phyloP scores from a whole-genome alignment of 1,140 invertebrate genomes.

The Semibalanus balanoides region DNA sequence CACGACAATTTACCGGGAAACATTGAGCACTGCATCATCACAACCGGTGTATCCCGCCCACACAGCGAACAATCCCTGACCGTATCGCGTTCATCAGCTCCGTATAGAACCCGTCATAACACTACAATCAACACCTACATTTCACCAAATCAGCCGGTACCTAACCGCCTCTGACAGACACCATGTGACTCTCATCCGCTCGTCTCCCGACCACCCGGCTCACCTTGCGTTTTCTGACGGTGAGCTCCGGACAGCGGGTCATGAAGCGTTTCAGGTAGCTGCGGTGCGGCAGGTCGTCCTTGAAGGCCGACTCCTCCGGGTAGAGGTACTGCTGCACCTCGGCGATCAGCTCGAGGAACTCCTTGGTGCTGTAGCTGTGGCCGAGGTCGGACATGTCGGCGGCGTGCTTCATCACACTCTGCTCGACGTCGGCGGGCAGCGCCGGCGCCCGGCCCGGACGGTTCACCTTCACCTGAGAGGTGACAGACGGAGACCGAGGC shows the following conservation, averaged over 20 bases:
- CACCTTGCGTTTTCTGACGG: neutral
- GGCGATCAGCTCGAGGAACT: slow-evolving; percentile 4
- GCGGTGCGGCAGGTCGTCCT: slow-evolving; percentile 5
- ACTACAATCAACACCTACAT: too few species aligned
- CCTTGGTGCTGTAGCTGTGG: slow-evolving; percentile 1
- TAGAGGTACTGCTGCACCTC: slow-evolving; percentile 4
- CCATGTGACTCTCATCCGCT: too few species aligned
- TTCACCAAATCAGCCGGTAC: too few species aligned
- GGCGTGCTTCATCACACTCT: slow-evolving; percentile 2
- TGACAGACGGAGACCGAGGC: too few species aligned
- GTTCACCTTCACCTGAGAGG: neutral
- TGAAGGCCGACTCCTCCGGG: slow-evolving; percentile 5
- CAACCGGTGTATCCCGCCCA: too few species aligned
- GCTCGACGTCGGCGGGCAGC: slow-evolving; percentile 1
- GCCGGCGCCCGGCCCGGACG: slow-evolving; percentile 1
- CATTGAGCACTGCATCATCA: too few species aligned
- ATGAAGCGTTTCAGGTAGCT: slow-evolving; percentile 6
- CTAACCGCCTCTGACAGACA: too few species aligned
- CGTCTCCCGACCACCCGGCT: neutral
- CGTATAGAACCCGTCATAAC: too few species aligned
- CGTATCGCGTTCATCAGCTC: too few species aligned
- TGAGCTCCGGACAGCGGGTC: neutral
- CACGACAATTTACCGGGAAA: too few species aligned
- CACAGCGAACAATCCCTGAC: too few species aligned
- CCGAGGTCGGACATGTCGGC: slow-evolving; percentile 5